Evolutionary conservation across 2,113 vertebrate genomes (phyloP).

Genomic region (Ascaphus truei): DNA sequence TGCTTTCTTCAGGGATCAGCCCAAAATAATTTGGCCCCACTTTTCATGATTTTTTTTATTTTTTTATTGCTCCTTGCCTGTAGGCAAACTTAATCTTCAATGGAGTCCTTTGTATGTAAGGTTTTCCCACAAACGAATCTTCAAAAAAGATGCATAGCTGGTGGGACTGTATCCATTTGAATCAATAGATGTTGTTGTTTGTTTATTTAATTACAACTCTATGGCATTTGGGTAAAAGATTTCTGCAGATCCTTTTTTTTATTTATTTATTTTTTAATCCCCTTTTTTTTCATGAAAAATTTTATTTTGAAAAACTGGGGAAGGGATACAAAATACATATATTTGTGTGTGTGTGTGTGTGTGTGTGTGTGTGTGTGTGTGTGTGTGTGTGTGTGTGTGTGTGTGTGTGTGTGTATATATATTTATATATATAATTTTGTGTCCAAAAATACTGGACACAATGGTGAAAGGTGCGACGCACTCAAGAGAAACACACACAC

Average conservation of each 20-base stretch:
- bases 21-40: conserved; percentile 23
- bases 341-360: no score
- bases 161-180: background rate
- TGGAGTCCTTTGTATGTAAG: conserved; percentile 9
- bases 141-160: conserved; percentile 4
- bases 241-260: conserved; percentile 31
- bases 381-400: no score
- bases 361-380: no score
- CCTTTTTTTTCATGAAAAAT: no score
- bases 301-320: no score
- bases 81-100: conserved; percentile 15
- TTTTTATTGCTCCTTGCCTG: conserved; percentile 12
- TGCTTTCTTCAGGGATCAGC: background rate
- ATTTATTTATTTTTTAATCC: no score
- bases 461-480: no score
- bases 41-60: conserved; percentile 16
- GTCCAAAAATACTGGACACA: no score
- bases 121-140: conserved; percentile 24
- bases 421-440: no score
- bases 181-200: conserved; percentile 29
- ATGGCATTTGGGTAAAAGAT: background rate
- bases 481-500: no score
- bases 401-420: no score
- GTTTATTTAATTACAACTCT: conserved; percentile 12
- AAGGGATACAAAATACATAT: no score